Base-by-base conservation (phyloP, 1,140 invertebrate genomes). In the Ceratina japonica region DNA sequence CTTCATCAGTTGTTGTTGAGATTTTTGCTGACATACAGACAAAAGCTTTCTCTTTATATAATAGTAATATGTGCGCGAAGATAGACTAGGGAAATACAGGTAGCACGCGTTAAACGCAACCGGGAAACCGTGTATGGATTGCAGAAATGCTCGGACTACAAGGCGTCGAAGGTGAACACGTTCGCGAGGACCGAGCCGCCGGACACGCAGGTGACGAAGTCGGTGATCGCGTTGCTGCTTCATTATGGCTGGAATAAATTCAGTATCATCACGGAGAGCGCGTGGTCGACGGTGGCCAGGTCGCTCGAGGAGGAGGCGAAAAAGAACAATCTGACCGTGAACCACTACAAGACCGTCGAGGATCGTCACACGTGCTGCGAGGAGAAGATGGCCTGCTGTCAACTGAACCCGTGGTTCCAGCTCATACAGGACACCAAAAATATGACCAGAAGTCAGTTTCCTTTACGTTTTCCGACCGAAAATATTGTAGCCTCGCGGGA, bases 201-300 rank as follows among this genome's bases (percentile, higher is more conserved):
- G 20, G 97, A 98, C 86, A 97, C 95, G 54, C 97, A 98, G 94
- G 97, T 98, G 27, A 98, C 97, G 49, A 98, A 98, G 92, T 98
- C 98, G 24, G 95, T 99, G 68, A 95, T 99, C 87, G 95, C 98
- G 0, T 92, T 99, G 63, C 92, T 99, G 73, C 93, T 95, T 56
- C 97, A 98, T 92, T 98, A 97, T 92, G 95, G 96, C 84, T 99
- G 98, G 98, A 95, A 95, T 75, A 98, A 98, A 90, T 99, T 99
- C 92, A 96, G 97, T 20, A 96, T 99, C 63, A 94, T 99, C n/a
- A 96, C 96, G 75, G 97, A 99, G 88, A 95, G 96, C 69, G 92
- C 94, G 0, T 97, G 95, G 95, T 93, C 94, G 78, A 96, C 95
- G 0, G 97, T 98, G 5, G 97, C 96, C 0, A 92, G 95, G 69